Conservation (phyloP, 2,888 invertebrate genomes). For the Eugnorisma glareosa region DNA sequence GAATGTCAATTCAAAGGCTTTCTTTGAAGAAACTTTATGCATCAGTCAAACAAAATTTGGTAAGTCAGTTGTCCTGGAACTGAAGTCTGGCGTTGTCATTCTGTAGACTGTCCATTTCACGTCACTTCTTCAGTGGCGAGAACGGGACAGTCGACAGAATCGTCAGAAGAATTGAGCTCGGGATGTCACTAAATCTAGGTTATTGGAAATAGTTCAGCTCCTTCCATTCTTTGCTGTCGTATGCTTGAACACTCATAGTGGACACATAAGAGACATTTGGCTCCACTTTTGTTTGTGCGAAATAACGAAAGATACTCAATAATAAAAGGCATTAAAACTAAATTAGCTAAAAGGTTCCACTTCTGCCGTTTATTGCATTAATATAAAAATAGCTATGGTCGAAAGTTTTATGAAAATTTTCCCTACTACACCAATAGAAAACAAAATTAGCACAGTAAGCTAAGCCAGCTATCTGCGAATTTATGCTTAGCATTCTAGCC, state of each 20-base stretch:
- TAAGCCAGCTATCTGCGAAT: not conserved
- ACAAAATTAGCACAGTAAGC: too few relatives aligned
- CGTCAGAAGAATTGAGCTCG: constrained; percentile 8
- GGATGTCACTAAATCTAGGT: not conserved
- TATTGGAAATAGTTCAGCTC: constrained; percentile 14
- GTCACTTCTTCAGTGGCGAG: constrained; percentile 1
- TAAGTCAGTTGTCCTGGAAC: constrained; percentile 25
- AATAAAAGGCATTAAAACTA: not conserved
- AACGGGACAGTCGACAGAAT: constrained; percentile 30
- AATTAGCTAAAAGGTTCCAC: not conserved
- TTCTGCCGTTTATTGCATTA: not conserved
- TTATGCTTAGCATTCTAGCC: not conserved
- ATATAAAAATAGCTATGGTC: not conserved
- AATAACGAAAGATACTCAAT: not conserved
- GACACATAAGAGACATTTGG: not conserved
- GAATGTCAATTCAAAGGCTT: not conserved
- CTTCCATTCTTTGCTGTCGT: not conserved
- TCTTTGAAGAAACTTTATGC: constrained; percentile 18
- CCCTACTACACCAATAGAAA: not conserved
- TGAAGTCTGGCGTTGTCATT: constrained; percentile 19
- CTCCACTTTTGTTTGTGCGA: not conserved
- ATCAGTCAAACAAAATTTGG: constrained; percentile 43
- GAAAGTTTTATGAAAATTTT: not conserved
- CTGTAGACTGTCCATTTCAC: too few relatives aligned
- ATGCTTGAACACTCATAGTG: not conserved